Conservation (phyloP, 2,113 vertebrate genomes). For the Chaenogobius annularis region DNA sequence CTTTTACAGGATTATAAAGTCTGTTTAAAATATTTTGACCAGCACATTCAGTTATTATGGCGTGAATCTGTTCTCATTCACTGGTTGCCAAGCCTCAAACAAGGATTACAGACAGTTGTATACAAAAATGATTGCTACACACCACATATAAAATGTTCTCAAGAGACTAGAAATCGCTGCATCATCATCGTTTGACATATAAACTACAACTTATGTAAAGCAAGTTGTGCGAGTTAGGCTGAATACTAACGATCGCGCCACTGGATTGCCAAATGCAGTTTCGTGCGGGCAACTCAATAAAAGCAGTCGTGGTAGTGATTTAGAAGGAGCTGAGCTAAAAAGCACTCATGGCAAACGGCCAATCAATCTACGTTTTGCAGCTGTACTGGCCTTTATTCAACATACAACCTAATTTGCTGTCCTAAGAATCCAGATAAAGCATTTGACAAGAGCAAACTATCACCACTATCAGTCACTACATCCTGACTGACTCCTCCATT, state of each 20-base stretch:
- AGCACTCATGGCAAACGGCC: conserved; percentile 19
- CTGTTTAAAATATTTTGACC: not conserved
- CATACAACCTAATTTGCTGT: not conserved
- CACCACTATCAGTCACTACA: conserved; percentile 20
- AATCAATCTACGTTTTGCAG: conserved; percentile 13
- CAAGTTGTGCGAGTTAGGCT: not conserved
- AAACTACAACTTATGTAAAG: conserved; percentile 5
- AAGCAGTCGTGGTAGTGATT: conserved; percentile 15
- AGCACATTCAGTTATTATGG: not conserved
- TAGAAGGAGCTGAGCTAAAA: conserved; percentile 18
- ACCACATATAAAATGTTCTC: not conserved
- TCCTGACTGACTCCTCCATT: not conserved
- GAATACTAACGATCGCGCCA: not conserved
- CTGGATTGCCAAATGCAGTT: conserved; percentile 14
- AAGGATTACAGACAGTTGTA: not conserved
- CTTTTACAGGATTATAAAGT: too few species aligned
- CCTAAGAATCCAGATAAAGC: conserved; percentile 18
- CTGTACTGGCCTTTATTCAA: conserved; percentile 15
- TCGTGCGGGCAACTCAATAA: conserved; percentile 11
- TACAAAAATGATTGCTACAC: not conserved
- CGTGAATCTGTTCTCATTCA: not conserved
- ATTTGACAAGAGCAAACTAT: conserved; percentile 25
- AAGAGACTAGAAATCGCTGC: not conserved
- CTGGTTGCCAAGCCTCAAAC: not conserved
- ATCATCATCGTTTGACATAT: not conserved